Evolutionary conservation across 2,797 vertebrate species (phyloP), one percentile per base, ranked within the genome.

Genomic region (Sebastes hubbsi): DNA sequence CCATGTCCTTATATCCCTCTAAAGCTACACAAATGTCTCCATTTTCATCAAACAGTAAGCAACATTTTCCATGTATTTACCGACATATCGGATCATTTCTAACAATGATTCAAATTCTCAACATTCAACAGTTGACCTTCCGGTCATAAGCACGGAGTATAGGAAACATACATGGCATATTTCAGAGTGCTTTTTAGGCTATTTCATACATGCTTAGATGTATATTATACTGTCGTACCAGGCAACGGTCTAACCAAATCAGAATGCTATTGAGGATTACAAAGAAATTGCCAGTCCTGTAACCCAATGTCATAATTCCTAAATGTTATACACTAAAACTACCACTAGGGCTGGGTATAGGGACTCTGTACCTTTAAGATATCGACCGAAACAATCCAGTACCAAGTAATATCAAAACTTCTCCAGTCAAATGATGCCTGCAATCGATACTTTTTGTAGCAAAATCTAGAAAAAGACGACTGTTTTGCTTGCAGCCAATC

Each of bases 11-110:
- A 54, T 34, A 85, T 77, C 25, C 52, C 42, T 67, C 38, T 24
- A 72, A 80, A 83, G 70, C 30, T 49, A 74, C 30, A 27, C 62
- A 72, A 14, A 89, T 54, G 36, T 75, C 10, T 38, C 30, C 32
- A 65, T 74, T 87, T 80, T 72, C 46, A 52, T 62, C 49, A 34
- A 74, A 69, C 24, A 60, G 20, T 2, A 18, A 30, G 42, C 25
- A 42, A 59, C 25, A 59, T 38, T 72, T 78, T 10, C 20, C 7
- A 32, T 68, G 36, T 24, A 16, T 68, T 46, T 34, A 9, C 25
- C 24, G 0, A 52, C 49, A 52, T n/a, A 52, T 52, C 20, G 13
- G 25, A 59, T 60, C 29, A 20, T 8, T 60, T 10, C 16, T 16
- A 30, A 30, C 27, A 20, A 32, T 20, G 29, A 32, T 11, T 60